Evolutionary conservation across 2,113 vertebrate species (phyloP).

Genomic region (Otocyon megalotis): DNA sequence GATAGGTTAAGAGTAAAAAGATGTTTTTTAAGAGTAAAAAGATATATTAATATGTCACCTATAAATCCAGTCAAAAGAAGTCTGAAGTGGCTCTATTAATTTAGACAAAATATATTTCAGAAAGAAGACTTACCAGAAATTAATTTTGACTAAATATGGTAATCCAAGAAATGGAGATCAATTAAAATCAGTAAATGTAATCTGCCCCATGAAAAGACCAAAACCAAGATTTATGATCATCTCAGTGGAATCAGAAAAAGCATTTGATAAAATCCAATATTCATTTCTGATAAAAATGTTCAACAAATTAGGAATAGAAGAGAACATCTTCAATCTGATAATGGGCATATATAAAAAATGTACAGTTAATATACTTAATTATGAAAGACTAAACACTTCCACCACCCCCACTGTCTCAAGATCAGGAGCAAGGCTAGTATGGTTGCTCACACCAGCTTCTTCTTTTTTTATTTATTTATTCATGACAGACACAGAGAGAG

Average conservation of each 20-base stretch:
- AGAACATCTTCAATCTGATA: background rate
- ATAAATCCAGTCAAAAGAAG: background rate
- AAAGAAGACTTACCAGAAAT: background rate
- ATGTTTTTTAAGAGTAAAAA: background rate
- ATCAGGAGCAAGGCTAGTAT: background rate
- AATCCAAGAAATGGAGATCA: background rate
- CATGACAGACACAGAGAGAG: too few species aligned
- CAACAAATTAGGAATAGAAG: background rate
- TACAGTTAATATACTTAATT: background rate
- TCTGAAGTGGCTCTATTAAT: background rate
- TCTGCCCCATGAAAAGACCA: background rate
- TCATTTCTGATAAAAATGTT: background rate
- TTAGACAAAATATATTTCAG: background rate
- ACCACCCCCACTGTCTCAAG: background rate
- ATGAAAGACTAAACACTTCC: background rate
- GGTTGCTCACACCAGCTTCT: background rate
- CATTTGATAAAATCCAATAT: constrained; percentile 11
- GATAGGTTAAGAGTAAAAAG: background rate
- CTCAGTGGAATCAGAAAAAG: background rate
- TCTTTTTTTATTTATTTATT: too few species aligned
- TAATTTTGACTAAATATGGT: background rate
- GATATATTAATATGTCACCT: background rate
- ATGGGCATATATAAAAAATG: background rate
- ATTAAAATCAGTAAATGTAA: background rate
- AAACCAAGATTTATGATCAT: background rate